A percentile compares a stretch with the other conserved stretches of the same genome.
These are phyloP conservation scores for Toxotes lorentzi DNA, from an alignment of 2,797 vertebrate genomes.

Conservation along the genomic window DNA sequence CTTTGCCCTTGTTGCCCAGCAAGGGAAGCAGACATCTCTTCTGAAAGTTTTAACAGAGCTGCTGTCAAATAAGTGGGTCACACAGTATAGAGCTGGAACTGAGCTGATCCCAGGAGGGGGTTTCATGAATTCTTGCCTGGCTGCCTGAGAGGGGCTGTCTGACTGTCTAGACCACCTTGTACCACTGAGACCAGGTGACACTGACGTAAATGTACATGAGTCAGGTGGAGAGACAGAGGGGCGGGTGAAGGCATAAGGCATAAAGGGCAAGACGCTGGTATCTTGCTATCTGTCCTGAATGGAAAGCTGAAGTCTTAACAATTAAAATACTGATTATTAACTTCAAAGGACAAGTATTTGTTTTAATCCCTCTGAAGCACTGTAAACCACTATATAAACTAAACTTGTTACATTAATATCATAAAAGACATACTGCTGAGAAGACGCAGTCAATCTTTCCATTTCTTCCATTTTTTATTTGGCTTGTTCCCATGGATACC, in stretches of 20 bases:
- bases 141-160: conserved; percentile 34
- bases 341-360: not conserved
- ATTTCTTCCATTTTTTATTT: not conserved
- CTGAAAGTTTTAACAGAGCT: conserved; percentile 67
- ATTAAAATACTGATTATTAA: not conserved
- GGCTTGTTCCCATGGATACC: conserved; percentile 24
- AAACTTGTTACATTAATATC: not conserved
- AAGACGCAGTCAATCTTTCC: not conserved
- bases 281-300: conserved; percentile 3
- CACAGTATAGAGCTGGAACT: conserved; percentile 41
- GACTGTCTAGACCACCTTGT: conserved; percentile 44
- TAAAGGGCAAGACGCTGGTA: not conserved
- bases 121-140: conserved; percentile 29
- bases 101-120: conserved; percentile 48
- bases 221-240: conserved; percentile 1
- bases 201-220: conserved; percentile 15
- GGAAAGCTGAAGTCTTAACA: not conserved
- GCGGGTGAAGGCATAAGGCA: not conserved
- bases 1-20: conserved; percentile 16
- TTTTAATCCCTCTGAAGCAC: not conserved
- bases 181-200: conserved; percentile 32
- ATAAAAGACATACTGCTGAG: not conserved
- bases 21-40: conserved; percentile 22
- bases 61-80: conserved; percentile 78
- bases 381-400: not conserved